Evolutionary conservation across 1,140 invertebrate genomes (phyloP).

Genomic region (Drosophila orena): DNA sequence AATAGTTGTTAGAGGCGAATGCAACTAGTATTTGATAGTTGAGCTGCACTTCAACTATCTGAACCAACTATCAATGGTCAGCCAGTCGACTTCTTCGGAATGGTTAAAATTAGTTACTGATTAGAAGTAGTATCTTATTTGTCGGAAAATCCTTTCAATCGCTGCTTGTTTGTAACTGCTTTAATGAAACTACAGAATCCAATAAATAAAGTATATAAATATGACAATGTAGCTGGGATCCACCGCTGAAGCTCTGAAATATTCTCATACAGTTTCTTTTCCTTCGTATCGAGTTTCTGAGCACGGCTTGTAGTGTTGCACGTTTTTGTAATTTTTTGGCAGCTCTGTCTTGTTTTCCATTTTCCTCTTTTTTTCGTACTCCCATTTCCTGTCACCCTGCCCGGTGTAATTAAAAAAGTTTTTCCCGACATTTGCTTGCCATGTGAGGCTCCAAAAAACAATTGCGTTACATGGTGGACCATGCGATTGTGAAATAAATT

Average conservation of each 20-base stretch:
- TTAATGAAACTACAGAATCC: too few species aligned
- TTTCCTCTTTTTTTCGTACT: constrained; percentile 5
- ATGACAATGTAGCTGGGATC: background rate
- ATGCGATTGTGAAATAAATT: constrained; percentile 10
- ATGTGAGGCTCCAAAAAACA: constrained; percentile 16
- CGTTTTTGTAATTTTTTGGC: constrained; percentile 28
- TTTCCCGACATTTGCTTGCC: constrained; percentile 47
- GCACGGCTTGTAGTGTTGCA: constrained; percentile 46
- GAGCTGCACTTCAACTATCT: too few species aligned
- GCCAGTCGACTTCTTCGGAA: too few species aligned
- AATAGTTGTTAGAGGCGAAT: too few species aligned
- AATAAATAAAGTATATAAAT: too few species aligned
- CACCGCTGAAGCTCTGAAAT: background rate
- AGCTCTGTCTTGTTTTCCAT: constrained; percentile 27
- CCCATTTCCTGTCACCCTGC: constrained; percentile 11
- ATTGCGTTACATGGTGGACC: background rate
- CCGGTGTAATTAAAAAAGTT: constrained; percentile 59
- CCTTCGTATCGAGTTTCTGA: constrained; percentile 29
- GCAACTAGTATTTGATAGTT: too few species aligned
- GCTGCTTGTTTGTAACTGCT: too few species aligned
- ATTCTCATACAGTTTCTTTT: constrained; percentile 7
- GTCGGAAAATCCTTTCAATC: too few species aligned
- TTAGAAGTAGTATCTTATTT: too few species aligned
- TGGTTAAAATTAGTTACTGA: too few species aligned
- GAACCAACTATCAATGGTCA: too few species aligned